Evolutionary conservation across 2,113 vertebrate genomes (phyloP).

Genomic region (Sclerurus mexicanus): DNA sequence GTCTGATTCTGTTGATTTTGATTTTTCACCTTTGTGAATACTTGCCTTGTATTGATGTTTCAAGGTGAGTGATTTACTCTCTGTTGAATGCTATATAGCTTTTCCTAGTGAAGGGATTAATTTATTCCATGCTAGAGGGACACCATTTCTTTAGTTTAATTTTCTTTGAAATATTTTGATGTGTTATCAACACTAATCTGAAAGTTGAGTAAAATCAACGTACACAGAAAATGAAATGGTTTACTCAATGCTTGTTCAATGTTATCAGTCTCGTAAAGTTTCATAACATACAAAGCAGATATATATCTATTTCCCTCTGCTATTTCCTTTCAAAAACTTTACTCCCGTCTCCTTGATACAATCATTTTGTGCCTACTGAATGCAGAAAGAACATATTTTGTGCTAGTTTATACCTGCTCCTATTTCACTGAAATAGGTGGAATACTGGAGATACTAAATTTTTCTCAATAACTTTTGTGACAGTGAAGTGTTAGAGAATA

Average conservation of each 20-base stretch:
- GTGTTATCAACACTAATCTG: neutral
- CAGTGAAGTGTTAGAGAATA: neutral
- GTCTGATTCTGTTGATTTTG: neutral
- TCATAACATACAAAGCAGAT: neutral
- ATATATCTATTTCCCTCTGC: neutral
- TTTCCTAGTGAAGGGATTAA: neutral
- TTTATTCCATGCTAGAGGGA: neutral
- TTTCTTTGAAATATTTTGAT: neutral
- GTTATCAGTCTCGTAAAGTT: neutral
- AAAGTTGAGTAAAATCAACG: slow-evolving; percentile 14
- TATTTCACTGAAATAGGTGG: neutral
- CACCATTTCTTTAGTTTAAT: neutral
- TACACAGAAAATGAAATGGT: neutral
- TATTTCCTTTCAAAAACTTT: neutral
- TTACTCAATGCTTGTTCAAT: neutral
- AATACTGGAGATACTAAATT: neutral
- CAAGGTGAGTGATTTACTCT: neutral
- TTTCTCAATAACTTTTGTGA: neutral
- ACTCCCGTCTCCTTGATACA: neutral
- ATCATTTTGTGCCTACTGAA: neutral
- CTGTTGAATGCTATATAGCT: neutral
- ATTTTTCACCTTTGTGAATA: neutral
- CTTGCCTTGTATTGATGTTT: neutral
- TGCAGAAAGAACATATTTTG: neutral
- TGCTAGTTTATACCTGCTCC: neutral